A percentile compares a stretch with the other conserved stretches of the same genome.
Conservation (phyloP, 2,113 vertebrate species). For the Megaptera novaeangliae region DNA sequence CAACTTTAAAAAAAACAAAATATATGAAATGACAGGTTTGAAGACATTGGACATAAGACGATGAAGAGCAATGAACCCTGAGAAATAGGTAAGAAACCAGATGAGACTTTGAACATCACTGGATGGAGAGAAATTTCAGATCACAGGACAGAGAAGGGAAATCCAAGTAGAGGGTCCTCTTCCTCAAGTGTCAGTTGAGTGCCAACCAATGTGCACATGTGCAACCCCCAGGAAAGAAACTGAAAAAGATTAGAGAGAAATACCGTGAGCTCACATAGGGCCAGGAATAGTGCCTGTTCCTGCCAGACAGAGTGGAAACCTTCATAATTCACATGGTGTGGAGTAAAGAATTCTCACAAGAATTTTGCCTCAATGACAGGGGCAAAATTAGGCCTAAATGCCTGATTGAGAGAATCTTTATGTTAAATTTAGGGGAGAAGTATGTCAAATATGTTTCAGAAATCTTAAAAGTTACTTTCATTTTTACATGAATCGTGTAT, state of each 20-base stretch:
- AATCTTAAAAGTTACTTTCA: background rate
- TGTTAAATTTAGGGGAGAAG: background rate
- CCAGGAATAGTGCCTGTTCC: background rate
- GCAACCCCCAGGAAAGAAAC: background rate
- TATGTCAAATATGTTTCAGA: background rate
- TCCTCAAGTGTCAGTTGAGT: background rate
- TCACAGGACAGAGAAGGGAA: background rate
- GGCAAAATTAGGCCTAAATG: background rate
- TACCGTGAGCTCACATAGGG: background rate
- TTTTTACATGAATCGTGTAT: background rate
- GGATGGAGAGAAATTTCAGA: background rate
- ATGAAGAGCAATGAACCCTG: background rate
- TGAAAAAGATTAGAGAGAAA: background rate
- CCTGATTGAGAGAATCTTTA: background rate
- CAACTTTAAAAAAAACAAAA: background rate
- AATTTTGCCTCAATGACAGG: background rate
- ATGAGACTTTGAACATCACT: background rate
- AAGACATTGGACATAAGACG: background rate
- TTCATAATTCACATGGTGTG: background rate
- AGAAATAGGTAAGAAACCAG: background rate
- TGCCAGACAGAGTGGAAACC: background rate
- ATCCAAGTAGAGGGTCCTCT: background rate
- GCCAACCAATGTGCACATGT: background rate
- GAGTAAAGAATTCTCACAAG: background rate
- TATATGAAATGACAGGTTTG: background rate